phyloP scores from a whole-genome alignment of 1,140 invertebrate species.

The Charaxes varanes region DNA sequence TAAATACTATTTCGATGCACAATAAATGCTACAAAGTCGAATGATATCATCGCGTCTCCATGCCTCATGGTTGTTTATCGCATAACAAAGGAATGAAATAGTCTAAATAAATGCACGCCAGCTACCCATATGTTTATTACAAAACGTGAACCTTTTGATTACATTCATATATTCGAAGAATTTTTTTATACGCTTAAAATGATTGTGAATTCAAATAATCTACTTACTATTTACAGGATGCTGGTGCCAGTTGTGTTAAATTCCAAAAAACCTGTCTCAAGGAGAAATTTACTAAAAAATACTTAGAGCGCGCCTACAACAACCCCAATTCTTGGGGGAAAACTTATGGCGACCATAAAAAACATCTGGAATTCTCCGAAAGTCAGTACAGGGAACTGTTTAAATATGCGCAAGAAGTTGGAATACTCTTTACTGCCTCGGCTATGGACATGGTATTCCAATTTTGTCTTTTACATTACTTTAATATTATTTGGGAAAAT shows the following conservation, averaged over 20 bases:
- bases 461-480: too few species aligned
- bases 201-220: too few species aligned
- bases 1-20: too few species aligned
- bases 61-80: slow-evolving; percentile 1
- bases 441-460: slow-evolving; percentile 88
- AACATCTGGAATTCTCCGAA: slow-evolving; percentile 80
- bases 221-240: slow-evolving; percentile 78
- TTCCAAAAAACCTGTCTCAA: slow-evolving; percentile 85
- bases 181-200: too few species aligned
- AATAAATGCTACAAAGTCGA: too few species aligned
- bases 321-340: slow-evolving; percentile 81
- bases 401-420: slow-evolving; percentile 77
- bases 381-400: slow-evolving; percentile 80
- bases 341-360: slow-evolving; percentile 87
- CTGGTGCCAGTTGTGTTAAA: slow-evolving; percentile 87
- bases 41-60: too few species aligned
- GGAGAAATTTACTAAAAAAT: slow-evolving; percentile 81
- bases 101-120: too few species aligned
- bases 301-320: slow-evolving; percentile 77
- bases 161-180: too few species aligned
- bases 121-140: too few species aligned
- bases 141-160: too few species aligned
- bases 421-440: slow-evolving; percentile 83
- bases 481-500: too few species aligned
- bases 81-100: slow-evolving; percentile 2